A percentile compares a stretch with the other conserved stretches of the same genome.
phyloP scores from a whole-genome alignment of 1,140 invertebrate genomes.

The Macrosteles quadrilineatus region DNA sequence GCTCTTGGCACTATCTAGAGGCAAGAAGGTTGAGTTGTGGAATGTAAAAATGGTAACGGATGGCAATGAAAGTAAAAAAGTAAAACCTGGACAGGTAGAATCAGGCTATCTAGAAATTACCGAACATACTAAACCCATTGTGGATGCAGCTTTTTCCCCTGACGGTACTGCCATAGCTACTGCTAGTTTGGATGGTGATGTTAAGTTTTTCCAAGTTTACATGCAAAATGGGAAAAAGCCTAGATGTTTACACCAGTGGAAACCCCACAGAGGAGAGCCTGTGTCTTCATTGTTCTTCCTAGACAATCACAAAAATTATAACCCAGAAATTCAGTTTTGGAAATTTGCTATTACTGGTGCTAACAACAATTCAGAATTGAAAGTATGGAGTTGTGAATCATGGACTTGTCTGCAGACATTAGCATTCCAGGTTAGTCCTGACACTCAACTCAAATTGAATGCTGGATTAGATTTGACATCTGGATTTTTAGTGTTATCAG shows the following conservation, averaged over 20 bases:
- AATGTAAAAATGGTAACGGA: slow-evolving; percentile 58
- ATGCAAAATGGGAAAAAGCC: slow-evolving; percentile 63
- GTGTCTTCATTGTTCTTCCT: slow-evolving; percentile 87
- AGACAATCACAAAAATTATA: slow-evolving; percentile 83
- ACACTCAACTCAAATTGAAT: slow-evolving; percentile 59
- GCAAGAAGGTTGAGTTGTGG: slow-evolving; percentile 68
- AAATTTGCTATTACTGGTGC: slow-evolving; percentile 91
- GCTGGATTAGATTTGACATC: slow-evolving; percentile 80
- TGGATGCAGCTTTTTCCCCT: slow-evolving; percentile 87
- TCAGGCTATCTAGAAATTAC: slow-evolving; percentile 65
- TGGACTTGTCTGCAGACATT: slow-evolving; percentile 93
- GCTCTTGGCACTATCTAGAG: slow-evolving; percentile 78
- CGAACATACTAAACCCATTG: slow-evolving; percentile 69
- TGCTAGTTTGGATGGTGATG: slow-evolving; percentile 80
- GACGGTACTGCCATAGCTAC: slow-evolving; percentile 92
- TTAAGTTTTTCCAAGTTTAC: slow-evolving; percentile 88
- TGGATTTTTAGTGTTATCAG: slow-evolving; percentile 80
- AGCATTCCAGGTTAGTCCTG: slow-evolving; percentile 56
- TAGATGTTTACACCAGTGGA: slow-evolving; percentile 86
- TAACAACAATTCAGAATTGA: slow-evolving; percentile 86
- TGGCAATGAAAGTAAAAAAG: slow-evolving; percentile 54
- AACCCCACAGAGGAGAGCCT: slow-evolving; percentile 82
- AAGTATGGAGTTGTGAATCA: slow-evolving; percentile 91
- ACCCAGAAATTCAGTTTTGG: slow-evolving; percentile 88
- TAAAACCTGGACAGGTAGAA: slow-evolving; percentile 53